A percentile compares a stretch with the other conserved stretches of the same genome.
These are phyloP conservation scores for Gambelia wislizenii DNA, from an alignment of 2,797 vertebrate genomes.

Conservation along the genomic window DNA sequence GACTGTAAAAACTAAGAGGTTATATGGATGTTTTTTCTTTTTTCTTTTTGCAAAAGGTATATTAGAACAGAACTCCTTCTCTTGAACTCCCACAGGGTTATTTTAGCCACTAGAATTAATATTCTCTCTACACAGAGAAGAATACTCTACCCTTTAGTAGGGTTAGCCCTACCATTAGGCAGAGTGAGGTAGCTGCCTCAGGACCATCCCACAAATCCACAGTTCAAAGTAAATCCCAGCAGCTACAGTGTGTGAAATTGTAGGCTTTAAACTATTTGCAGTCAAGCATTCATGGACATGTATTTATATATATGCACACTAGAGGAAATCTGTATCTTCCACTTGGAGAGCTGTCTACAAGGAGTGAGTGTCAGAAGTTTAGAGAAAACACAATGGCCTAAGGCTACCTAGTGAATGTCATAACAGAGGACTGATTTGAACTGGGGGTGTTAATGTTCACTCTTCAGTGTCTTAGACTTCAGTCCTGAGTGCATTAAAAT, in stretches of 20 bases:
- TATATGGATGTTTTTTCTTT: neutral
- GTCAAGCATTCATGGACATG: neutral
- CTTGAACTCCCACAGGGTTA: neutral
- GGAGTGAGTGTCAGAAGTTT: neutral
- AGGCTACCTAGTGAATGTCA: neutral
- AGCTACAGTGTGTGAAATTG: neutral
- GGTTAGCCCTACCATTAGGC: neutral
- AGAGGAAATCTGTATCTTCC: neutral
- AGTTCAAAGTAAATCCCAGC: neutral
- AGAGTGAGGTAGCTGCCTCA: neutral
- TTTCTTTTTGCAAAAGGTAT: neutral
- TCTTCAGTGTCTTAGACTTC: neutral
- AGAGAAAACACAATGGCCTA: neutral
- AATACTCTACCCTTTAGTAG: neutral
- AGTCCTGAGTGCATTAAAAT: neutral
- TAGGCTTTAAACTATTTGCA: neutral
- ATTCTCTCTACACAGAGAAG: neutral
- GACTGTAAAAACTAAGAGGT: neutral
- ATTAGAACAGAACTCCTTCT: neutral
- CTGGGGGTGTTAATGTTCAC: neutral
- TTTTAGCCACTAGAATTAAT: slow-evolving; percentile 10
- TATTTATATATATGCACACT: neutral
- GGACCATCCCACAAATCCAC: neutral
- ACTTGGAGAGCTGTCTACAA: neutral
- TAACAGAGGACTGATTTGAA: neutral